Base-by-base conservation (phyloP, 2,888 invertebrate species). In the Watsonalla cultraria region DNA sequence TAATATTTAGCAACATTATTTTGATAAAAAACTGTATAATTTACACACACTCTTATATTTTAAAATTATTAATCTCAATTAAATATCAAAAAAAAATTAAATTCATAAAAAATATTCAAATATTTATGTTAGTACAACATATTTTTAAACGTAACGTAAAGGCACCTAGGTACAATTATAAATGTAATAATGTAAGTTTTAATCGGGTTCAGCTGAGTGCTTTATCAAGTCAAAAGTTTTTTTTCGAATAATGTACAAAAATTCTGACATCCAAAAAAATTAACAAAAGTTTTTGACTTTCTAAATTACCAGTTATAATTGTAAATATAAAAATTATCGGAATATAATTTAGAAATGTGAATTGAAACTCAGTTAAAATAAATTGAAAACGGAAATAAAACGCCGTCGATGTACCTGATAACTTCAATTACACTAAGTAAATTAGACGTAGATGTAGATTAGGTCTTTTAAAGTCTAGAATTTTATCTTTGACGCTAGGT, bases 351-450 rank as follows among this genome's bases (percentile, higher is more conserved):
- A 65, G 59, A 58, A 57, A 57, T 39, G 47, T 53, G 45, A 53
- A 54, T 56, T 47, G 47, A 59, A 62, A 65, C 68, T 65, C 68
- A 61, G 66, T 70, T 68, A 54, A 63, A 11, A 11, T 64, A 60
- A 65, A 66, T 66, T 63, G 66, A 72, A 72, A 66, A 65, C 64
- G 66, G 71, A 69, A 62, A 68, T 67, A 70, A 76, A 82, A 81
- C 84, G 86, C 87, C 82, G 85, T 88, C 84, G 76, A 86, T 80
- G 90, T 90, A 90, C 90, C 90, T 90, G 90, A 90, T 42, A 80
- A 76, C 72, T 88, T 89, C 89, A 89, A 90, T 90, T 90, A 89
- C 81, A 86, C 78, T 89, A 85, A 85, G 86, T 79, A 76, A 84
- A 74, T 64, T 82, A 82, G 77, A 76, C 78, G 82, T 86, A 87